A percentile compares a stretch with the other conserved stretches of the same genome.
These are phyloP conservation scores for Drosophila rhopaloa DNA, from an alignment of 1,140 invertebrate genomes.

Conservation along the genomic window DNA sequence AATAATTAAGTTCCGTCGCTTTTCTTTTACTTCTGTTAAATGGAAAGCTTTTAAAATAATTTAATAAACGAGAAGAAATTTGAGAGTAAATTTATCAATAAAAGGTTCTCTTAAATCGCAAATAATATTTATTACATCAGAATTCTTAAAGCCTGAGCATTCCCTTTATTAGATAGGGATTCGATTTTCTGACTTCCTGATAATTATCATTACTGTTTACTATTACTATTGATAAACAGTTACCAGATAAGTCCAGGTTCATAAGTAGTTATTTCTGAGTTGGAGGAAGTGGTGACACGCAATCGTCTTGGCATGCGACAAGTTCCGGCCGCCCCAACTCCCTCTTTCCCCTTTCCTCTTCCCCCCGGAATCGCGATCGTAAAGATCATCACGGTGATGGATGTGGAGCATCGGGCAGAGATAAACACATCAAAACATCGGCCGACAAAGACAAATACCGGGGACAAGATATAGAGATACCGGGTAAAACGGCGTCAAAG, in stretches of 20 bases:
- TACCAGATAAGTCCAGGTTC: background rate
- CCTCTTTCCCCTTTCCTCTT: conserved; percentile 1
- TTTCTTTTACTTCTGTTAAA: too few species aligned
- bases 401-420: conserved; percentile 66
- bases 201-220: too few species aligned
- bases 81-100: too few species aligned
- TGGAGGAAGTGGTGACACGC: conserved; percentile 30
- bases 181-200: background rate
- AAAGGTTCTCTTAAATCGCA: too few species aligned
- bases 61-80: too few species aligned
- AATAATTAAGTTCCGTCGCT: too few species aligned
- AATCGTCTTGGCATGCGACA: conserved; percentile 70
- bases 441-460: conserved; percentile 65
- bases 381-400: conserved; percentile 35
- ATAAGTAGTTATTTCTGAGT: background rate
- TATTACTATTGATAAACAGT: background rate
- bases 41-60: background rate
- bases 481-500: conserved; percentile 53
- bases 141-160: too few species aligned
- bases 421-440: conserved; percentile 61
- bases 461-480: conserved; percentile 13
- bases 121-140: too few species aligned
- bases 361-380: conserved; percentile 21
- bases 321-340: conserved; percentile 56
- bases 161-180: too few species aligned